phyloP scores from a whole-genome alignment of 2,888 invertebrate species.

The Nasonia oneida region DNA sequence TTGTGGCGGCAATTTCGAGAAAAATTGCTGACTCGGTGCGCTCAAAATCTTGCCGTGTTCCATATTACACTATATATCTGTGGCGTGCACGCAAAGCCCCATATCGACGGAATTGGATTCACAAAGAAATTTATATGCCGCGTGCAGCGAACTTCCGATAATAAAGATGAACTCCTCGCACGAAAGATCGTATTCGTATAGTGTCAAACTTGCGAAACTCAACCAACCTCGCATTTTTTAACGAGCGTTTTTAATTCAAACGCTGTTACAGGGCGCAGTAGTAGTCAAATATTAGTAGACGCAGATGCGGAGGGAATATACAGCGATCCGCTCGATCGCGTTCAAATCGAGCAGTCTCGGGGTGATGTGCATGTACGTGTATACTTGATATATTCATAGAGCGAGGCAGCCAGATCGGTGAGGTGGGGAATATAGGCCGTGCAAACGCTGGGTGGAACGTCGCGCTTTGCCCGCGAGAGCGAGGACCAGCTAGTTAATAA shows the following conservation, averaged over 20 bases:
- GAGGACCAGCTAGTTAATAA: slow-evolving; percentile 67
- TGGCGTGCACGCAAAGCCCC: neutral
- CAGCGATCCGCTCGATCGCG: neutral
- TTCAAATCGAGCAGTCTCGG: slow-evolving; percentile 42
- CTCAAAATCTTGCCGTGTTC: neutral
- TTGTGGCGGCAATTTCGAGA: slow-evolving; percentile 1
- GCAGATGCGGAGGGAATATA: too few species aligned
- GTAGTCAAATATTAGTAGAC: too few species aligned
- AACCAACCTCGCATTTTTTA: too few species aligned
- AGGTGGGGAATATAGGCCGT: neutral
- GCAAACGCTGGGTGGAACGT: slow-evolving; percentile 50
- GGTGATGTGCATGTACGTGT: slow-evolving; percentile 41
- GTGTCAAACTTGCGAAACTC: too few species aligned
- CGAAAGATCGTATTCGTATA: too few species aligned
- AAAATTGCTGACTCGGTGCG: slow-evolving; percentile 2
- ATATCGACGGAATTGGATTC: neutral
- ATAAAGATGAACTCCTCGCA: too few species aligned
- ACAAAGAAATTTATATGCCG: neutral
- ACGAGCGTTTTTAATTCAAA: too few species aligned
- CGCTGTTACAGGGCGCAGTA: too few species aligned
- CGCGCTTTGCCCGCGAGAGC: slow-evolving; percentile 38
- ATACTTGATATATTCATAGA: slow-evolving; percentile 48
- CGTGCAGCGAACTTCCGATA: neutral
- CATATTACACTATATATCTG: neutral
- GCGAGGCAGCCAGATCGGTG: slow-evolving; percentile 18